phyloP scores from a whole-genome alignment of 2,888 invertebrate species.

The Mystacides longicornis region DNA sequence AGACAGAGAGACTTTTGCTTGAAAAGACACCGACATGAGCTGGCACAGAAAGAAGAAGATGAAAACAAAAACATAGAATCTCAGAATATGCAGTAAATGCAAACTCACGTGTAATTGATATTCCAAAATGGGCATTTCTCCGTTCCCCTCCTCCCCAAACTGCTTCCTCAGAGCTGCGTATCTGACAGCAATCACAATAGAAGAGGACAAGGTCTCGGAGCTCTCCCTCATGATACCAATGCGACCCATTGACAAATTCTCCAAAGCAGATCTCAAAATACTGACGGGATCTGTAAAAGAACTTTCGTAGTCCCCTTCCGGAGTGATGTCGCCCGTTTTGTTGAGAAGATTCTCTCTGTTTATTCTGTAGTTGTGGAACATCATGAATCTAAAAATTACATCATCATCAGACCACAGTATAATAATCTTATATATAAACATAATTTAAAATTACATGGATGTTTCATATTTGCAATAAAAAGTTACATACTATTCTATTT shows the following conservation, averaged over 20 bases:
- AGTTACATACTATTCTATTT: no score
- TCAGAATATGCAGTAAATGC: not conserved
- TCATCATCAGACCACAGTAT: no score
- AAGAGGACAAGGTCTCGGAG: constrained; percentile 61
- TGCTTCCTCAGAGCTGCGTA: constrained; percentile 75
- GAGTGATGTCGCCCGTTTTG: constrained; percentile 81
- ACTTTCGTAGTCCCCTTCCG: constrained; percentile 80
- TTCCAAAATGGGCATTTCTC: constrained; percentile 72
- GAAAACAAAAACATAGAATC: not conserved
- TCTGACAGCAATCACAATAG: constrained; percentile 66
- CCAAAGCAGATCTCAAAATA: constrained; percentile 77
- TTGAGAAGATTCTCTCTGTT: constrained; percentile 79
- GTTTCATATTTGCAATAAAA: no score
- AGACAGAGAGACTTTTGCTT: no score
- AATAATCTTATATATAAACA: no score
- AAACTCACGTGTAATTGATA: constrained; percentile 69
- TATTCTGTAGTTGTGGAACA: constrained; percentile 83
- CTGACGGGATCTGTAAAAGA: constrained; percentile 84
- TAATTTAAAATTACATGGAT: no score
- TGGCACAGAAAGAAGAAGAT: no score
- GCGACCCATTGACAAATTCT: constrained; percentile 79
- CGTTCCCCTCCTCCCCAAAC: constrained; percentile 51
- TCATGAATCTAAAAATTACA: constrained; percentile 56
- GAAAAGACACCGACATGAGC: no score
- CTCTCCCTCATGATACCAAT: constrained; percentile 64